Evolutionary conservation across 2,888 invertebrate species (phyloP).

Genomic region (Saturnia pavonia): DNA sequence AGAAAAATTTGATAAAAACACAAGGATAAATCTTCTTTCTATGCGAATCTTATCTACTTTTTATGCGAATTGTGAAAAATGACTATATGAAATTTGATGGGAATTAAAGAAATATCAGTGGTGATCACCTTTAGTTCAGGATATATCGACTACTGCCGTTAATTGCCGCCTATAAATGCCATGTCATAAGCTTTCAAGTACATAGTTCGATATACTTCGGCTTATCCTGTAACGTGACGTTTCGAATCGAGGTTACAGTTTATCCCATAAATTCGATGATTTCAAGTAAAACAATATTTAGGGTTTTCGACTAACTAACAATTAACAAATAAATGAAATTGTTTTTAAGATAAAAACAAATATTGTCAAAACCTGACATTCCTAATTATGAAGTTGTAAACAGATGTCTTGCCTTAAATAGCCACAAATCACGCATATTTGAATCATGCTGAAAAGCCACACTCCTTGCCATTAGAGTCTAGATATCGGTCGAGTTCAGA

Average conservation of each 20-base stretch:
- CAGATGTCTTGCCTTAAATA: constrained; percentile 54
- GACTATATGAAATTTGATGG: neutral
- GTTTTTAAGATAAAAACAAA: neutral
- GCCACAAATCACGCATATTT: constrained; percentile 51
- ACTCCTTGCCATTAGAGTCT: constrained; percentile 31
- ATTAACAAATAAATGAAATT: neutral
- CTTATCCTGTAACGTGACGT: neutral
- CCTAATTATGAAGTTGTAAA: constrained; percentile 49
- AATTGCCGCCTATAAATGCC: neutral
- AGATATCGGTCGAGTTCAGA: constrained; percentile 32
- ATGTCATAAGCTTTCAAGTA: neutral
- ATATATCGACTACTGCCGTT: neutral
- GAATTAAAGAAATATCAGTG: neutral
- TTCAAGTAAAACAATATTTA: neutral
- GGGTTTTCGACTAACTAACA: neutral
- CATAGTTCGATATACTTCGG: neutral
- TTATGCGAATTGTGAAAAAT: too few species aligned
- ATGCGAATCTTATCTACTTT: too few species aligned
- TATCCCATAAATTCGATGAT: neutral
- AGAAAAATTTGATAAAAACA: too few species aligned
- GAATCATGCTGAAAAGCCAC: constrained; percentile 43
- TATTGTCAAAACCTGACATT: constrained; percentile 44
- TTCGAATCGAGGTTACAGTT: neutral
- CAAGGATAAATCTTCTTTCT: too few species aligned
- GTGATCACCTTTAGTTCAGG: neutral